phyloP scores from a whole-genome alignment of 2,113 vertebrate species.

The Cynopterus brachyotis region DNA sequence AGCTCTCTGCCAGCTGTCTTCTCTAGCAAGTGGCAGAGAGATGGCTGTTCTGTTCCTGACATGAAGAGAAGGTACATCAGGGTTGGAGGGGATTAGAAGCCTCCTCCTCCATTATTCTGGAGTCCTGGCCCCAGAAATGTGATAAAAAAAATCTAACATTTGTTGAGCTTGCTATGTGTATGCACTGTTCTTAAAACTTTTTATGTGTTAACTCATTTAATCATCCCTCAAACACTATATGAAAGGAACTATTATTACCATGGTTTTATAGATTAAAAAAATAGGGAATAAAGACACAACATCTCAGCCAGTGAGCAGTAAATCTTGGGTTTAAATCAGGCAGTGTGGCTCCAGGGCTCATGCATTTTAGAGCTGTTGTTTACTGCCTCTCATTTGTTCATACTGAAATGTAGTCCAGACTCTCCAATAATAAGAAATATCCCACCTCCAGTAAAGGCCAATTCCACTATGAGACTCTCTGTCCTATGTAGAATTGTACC shows the following conservation, averaged over 20 bases:
- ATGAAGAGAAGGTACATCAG: slow-evolving; percentile 32
- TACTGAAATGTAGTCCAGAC: not conserved
- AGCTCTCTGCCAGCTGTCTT: slow-evolving; percentile 59
- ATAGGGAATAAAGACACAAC: not conserved
- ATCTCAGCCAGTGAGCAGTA: not conserved
- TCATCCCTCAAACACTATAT: not conserved
- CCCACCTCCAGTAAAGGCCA: not conserved
- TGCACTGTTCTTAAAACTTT: not conserved
- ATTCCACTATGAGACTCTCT: not conserved
- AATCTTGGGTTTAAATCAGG: not conserved
- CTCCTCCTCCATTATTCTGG: not conserved
- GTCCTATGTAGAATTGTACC: not conserved
- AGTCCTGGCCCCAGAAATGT: not conserved
- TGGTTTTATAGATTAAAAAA: not conserved
- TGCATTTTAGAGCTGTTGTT: not conserved
- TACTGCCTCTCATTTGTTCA: not conserved
- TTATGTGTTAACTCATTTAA: not conserved
- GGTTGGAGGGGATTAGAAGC: not conserved
- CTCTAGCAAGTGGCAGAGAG: not conserved
- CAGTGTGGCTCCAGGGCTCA: not conserved
- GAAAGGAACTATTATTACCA: not conserved
- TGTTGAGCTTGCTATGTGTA: not conserved
- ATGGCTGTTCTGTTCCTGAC: not conserved
- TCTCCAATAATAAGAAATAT: not conserved
- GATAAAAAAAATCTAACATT: not conserved